Conservation (phyloP, 2,113 vertebrate genomes). For the Pteronura brasiliensis region DNA sequence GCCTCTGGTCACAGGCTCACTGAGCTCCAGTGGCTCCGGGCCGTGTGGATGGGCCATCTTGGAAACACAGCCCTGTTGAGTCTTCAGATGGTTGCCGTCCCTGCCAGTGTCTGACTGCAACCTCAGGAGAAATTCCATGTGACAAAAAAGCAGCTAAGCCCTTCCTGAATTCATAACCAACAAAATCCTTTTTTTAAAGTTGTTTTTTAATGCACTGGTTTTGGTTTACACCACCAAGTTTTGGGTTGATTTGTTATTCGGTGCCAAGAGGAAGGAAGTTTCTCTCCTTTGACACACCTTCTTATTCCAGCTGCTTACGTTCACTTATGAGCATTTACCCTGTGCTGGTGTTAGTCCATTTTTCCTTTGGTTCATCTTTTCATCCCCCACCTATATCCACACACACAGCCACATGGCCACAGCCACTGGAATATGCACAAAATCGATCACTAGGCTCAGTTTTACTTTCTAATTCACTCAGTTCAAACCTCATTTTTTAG, state of each 20-base stretch:
- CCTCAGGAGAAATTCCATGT: background rate
- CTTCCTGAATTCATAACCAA: background rate
- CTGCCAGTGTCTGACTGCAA: background rate
- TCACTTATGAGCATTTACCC: background rate
- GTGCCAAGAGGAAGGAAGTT: background rate
- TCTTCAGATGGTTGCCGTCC: background rate
- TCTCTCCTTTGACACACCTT: background rate
- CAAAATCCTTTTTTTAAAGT: background rate
- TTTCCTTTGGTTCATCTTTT: background rate
- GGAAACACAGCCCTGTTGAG: rapidly evolving
- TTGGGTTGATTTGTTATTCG: background rate
- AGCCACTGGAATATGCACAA: background rate
- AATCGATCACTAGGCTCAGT: background rate
- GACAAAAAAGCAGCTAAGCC: background rate
- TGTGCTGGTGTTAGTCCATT: background rate
- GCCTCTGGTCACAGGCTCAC: background rate
- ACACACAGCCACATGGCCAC: background rate
- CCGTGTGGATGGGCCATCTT: rapidly evolving
- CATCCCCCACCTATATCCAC: background rate
- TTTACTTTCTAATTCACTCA: background rate
- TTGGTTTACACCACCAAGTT: background rate
- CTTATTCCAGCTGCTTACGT: background rate
- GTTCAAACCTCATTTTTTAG: background rate
- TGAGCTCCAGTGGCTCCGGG: background rate
- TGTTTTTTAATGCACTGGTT: background rate